Conservation (phyloP, 2,797 vertebrate species). For the Spinus olivaceus region DNA sequence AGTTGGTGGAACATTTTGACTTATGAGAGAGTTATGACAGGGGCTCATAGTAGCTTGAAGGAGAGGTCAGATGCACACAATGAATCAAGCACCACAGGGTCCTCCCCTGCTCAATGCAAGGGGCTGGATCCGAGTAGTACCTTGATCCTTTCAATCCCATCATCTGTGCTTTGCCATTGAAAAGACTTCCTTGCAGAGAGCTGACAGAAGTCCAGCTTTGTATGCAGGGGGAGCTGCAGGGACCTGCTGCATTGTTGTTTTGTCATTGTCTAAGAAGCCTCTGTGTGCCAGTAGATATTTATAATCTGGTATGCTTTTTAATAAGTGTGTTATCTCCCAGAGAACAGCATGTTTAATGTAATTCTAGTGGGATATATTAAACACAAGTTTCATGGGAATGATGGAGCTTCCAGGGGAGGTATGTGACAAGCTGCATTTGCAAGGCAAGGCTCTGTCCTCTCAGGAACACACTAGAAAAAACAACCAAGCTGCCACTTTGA, state of each 20-base stretch:
- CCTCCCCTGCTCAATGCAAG: neutral
- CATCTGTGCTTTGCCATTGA: neutral
- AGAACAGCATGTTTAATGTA: constrained; percentile 36
- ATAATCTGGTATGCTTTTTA: constrained; percentile 41
- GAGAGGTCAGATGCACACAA: neutral
- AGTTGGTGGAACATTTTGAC: neutral
- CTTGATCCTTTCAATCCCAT: constrained; percentile 30
- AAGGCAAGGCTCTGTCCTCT: neutral
- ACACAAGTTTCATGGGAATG: neutral
- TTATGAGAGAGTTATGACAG: neutral
- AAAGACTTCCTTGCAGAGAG: neutral
- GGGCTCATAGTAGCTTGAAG: neutral
- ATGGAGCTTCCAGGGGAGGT: neutral
- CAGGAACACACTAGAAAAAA: neutral
- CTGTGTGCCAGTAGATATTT: constrained; percentile 45
- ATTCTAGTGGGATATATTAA: constrained; percentile 22
- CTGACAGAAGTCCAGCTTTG: neutral
- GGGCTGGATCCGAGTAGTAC: neutral
- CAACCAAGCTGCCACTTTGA: neutral
- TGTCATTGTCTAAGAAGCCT: constrained; percentile 8
- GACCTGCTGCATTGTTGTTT: neutral
- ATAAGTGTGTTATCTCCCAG: constrained; percentile 30
- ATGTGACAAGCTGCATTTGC: neutral
- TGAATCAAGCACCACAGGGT: neutral
- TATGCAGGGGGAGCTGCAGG: neutral